Evolutionary conservation across 2,797 vertebrate species (phyloP), one percentile per base, ranked within the genome.

Genomic region (Brachymystax lenok): DNA sequence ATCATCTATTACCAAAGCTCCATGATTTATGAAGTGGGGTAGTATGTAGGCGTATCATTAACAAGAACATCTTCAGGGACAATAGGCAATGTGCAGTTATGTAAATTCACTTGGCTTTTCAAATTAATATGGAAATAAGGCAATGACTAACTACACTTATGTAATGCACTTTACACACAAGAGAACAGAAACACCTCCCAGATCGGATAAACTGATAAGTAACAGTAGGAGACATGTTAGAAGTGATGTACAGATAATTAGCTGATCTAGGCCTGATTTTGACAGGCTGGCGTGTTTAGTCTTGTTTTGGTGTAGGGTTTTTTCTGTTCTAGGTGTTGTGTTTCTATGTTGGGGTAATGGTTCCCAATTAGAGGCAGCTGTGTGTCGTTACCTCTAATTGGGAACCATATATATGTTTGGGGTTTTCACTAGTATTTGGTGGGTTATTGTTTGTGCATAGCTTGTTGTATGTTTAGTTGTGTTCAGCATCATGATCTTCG

Each of bases 91-190:
- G 21, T 13, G 21, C 12, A 21, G 35, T 50, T 70, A 51, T 13
- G n/a, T 70, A 70, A 70, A 70, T 70, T 50, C 27, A 24, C 69
- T 21, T 40, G 8, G n/a, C 67, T 16, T 70, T 50, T 70, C 28
- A 51, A n/a, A 46, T 70, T 0, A n/a, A 6, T 69, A 21, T 69
- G 69, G 19, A 70, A 33, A 69, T 69, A 35, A 69, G 17, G 33
- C 67, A n/a, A 17, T 46, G 68, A 21, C 17, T 46, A 27, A 52
- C 61, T 27, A 63, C 69, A 52, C 69, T 28, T 28, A 52, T 16
- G 46, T 24, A 71, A 71, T 17, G 4, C 4, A 28, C 46, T 71
- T 51, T 52, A 51, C 12, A 52, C 13, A 21, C 24, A 28, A 52
- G 17, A n/a, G 40, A 40, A n/a, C 46, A 51, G 46, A 21, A 27